Conservation (phyloP, 2,888 invertebrate genomes). For the Coronaproctus castanopsis region DNA sequence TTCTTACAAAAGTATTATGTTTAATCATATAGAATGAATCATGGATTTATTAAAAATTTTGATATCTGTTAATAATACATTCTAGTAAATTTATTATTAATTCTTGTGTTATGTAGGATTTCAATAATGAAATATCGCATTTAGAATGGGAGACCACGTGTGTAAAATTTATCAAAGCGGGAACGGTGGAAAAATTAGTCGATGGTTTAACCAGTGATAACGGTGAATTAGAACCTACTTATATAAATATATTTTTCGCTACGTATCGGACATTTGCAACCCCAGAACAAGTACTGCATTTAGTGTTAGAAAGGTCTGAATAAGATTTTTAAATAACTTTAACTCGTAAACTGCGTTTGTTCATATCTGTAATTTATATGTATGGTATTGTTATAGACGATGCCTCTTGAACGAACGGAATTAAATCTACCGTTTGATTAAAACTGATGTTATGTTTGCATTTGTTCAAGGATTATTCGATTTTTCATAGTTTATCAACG, state of each 20-base stretch:
- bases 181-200: slow-evolving; percentile 77
- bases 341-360: no score
- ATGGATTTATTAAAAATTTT: background rate
- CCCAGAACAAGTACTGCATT: slow-evolving; percentile 60
- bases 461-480: background rate
- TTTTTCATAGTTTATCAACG: background rate
- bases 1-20: no score
- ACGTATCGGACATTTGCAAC: slow-evolving; percentile 84
- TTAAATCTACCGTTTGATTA: background rate
- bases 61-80: slow-evolving; percentile 4
- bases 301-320: slow-evolving; percentile 40
- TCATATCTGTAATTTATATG: background rate
- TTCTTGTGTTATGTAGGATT: slow-evolving; percentile 36
- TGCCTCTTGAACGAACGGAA: background rate
- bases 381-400: background rate
- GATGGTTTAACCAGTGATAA: slow-evolving; percentile 85
- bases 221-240: slow-evolving; percentile 90
- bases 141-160: slow-evolving; percentile 97
- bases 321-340: background rate
- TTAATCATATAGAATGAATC: no score
- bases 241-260: slow-evolving; percentile 91
- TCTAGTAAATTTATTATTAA: slow-evolving; percentile 1
- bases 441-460: background rate
- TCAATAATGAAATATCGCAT: slow-evolving; percentile 81
- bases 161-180: slow-evolving; percentile 86